A percentile compares a stretch with the other conserved stretches of the same genome.
phyloP scores from a whole-genome alignment of 2,113 vertebrate genomes.

The Galeopterus variegatus region DNA sequence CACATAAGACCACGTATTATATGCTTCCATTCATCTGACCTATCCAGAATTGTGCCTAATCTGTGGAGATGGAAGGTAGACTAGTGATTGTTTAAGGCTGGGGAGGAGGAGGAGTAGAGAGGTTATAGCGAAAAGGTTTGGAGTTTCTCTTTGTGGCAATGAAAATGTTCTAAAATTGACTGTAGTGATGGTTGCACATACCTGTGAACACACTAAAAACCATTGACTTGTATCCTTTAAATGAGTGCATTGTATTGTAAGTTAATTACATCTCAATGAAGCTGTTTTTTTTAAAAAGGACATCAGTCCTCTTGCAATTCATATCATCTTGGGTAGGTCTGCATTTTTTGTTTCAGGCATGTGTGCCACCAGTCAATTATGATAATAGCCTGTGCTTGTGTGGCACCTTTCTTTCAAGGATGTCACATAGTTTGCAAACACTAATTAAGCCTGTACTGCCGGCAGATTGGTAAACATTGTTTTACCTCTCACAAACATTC shows the following conservation, averaged over 20 bases:
- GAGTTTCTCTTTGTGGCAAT: neutral
- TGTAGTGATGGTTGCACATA: neutral
- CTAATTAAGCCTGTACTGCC: slow-evolving; percentile 58
- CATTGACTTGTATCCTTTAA: neutral
- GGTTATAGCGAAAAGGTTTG: neutral
- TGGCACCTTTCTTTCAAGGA: slow-evolving; percentile 68
- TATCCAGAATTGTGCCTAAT: neutral
- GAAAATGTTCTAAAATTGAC: neutral
- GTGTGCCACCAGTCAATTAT: slow-evolving; percentile 25
- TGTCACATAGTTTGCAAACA: slow-evolving; percentile 74
- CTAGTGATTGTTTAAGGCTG: neutral
- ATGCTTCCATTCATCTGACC: neutral
- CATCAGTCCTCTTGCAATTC: neutral
- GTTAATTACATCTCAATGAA: neutral
- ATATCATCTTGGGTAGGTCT: neutral
- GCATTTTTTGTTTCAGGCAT: neutral
- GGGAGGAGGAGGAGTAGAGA: no score
- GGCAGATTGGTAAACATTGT: slow-evolving; percentile 69
- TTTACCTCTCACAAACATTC: slow-evolving; percentile 63
- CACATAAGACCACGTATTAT: neutral
- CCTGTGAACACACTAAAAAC: neutral
- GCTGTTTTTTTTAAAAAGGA: neutral
- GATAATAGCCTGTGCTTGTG: slow-evolving; percentile 51
- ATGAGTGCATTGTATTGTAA: neutral
- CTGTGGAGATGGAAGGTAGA: neutral